A percentile compares a stretch with the other conserved stretches of the same genome.
These are phyloP conservation scores for Rhinophrynus dorsalis DNA, from an alignment of 2,797 vertebrate species.

Conservation along the genomic window DNA sequence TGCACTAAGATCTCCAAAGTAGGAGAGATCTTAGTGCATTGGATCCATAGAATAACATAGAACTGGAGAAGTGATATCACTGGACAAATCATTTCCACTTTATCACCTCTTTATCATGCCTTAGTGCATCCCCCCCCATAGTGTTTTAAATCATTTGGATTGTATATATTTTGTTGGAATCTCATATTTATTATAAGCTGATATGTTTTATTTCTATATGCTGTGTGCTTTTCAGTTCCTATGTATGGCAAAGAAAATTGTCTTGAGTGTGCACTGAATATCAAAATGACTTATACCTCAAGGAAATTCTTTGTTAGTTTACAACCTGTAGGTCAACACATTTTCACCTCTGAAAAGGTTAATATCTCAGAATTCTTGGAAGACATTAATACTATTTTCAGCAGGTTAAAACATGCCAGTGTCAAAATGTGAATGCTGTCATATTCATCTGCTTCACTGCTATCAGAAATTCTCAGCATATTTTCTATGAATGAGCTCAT, in stretches of 20 bases:
- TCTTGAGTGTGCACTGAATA: neutral
- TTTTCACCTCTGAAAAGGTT: constrained; percentile 19
- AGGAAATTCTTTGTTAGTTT: neutral
- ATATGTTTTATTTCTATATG: too few species aligned
- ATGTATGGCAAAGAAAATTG: neutral
- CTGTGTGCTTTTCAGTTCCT: too few species aligned
- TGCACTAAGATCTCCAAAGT: too few species aligned
- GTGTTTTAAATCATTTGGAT: too few species aligned
- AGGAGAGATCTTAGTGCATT: too few species aligned
- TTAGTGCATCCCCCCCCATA: too few species aligned
- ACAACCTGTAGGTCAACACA: neutral
- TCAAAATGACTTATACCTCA: neutral
- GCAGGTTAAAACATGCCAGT: constrained; percentile 38
- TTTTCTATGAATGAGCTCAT: constrained; percentile 41
- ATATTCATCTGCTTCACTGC: constrained; percentile 16
- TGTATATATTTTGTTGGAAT: too few species aligned
- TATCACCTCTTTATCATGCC: too few species aligned
- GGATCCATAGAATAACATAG: too few species aligned
- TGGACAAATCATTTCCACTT: too few species aligned
- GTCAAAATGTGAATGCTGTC: constrained; percentile 42
- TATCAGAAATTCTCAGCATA: constrained; percentile 31
- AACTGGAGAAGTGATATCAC: too few species aligned
- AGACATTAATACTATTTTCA: constrained; percentile 17
- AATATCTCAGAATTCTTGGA: constrained; percentile 28
- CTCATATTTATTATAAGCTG: too few species aligned